Conservation (phyloP, 2,888 invertebrate genomes). For the Dolomedes plantarius region DNA sequence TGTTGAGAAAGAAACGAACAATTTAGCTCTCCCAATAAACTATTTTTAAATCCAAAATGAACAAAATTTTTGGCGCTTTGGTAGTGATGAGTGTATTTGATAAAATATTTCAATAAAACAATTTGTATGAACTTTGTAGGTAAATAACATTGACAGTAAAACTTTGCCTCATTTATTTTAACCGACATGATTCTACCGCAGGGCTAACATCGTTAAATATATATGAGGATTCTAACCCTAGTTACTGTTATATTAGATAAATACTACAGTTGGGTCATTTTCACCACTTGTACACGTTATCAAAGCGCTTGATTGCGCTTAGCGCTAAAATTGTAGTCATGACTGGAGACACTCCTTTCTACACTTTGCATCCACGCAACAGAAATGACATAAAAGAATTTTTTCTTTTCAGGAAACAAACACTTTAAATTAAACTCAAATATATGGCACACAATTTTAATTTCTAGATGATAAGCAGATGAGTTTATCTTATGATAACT, state of each 20-base stretch:
- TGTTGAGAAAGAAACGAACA: too few species aligned
- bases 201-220: slow-evolving; percentile 58
- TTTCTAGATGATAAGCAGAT: neutral
- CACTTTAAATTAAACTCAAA: neutral
- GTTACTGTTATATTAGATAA: slow-evolving; percentile 55
- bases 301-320: slow-evolving; percentile 46
- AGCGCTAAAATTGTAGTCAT: slow-evolving; percentile 47
- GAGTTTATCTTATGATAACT: neutral
- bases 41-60: too few species aligned
- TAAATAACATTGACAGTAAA: slow-evolving; percentile 32
- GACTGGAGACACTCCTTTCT: slow-evolving; percentile 28
- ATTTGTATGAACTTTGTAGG: slow-evolving; percentile 30
- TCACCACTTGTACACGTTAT: slow-evolving; percentile 40
- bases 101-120: slow-evolving; percentile 44
- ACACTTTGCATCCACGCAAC: too few species aligned
- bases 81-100: slow-evolving; percentile 38
- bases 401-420: too few species aligned
- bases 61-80: slow-evolving; percentile 41
- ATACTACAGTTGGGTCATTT: slow-evolving; percentile 39
- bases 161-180: slow-evolving; percentile 35
- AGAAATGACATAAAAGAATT: too few species aligned
- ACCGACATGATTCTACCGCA: slow-evolving; percentile 49
- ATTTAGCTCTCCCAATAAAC: too few species aligned
- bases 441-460: neutral
- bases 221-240: slow-evolving; percentile 62